These are phyloP conservation scores for Luperina testacea DNA, from an alignment of 2,888 invertebrate species.

Conservation along the genomic window DNA sequence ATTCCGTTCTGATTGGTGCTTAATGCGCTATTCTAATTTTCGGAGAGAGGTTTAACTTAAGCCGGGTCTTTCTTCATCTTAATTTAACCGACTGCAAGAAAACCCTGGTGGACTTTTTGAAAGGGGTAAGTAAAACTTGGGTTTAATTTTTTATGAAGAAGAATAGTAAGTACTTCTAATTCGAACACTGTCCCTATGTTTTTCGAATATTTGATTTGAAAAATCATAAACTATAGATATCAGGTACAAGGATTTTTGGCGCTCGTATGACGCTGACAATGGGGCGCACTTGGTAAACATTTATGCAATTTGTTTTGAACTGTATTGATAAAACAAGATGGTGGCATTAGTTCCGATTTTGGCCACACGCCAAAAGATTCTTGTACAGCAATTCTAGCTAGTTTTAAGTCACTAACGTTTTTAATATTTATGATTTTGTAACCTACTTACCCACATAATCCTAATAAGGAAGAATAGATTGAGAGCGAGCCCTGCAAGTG, in stretches of 20 bases:
- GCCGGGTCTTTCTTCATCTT: conserved; percentile 39
- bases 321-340: background rate
- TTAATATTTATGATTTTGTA: background rate
- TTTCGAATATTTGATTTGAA: background rate
- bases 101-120: background rate
- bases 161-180: background rate
- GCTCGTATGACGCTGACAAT: background rate
- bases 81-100: conserved; percentile 32
- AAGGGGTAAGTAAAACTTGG: conserved; percentile 4
- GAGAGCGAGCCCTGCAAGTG: conserved; percentile 94
- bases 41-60: conserved; percentile 61
- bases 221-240: background rate
- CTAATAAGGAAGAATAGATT: conserved; percentile 95
- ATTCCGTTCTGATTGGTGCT: conserved; percentile 28
- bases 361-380: background rate
- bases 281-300: background rate
- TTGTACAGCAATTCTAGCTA: too few relatives aligned
- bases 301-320: background rate
- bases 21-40: conserved; percentile 51
- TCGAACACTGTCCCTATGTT: background rate
- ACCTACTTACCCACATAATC: conserved; percentile 96
- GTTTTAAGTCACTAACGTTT: too few relatives aligned
- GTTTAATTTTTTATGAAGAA: background rate
- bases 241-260: background rate
- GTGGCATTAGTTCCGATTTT: background rate